Conservation (phyloP, 2,888 invertebrate genomes). For the Lacanobia wlatinum region DNA sequence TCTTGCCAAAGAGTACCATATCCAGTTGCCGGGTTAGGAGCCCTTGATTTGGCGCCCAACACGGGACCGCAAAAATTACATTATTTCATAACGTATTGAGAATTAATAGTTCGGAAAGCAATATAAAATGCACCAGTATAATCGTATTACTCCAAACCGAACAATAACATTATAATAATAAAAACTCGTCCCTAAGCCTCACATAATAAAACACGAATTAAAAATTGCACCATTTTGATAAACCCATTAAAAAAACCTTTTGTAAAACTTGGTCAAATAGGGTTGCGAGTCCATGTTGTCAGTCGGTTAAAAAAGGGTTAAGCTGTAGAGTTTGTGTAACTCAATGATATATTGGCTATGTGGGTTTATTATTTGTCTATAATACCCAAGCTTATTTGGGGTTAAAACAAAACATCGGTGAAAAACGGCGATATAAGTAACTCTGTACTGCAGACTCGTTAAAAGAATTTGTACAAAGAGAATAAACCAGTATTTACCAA, state of each 20-base stretch:
- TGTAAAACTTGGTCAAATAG: constrained; percentile 43
- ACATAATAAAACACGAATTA: constrained; percentile 62
- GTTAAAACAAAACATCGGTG: constrained; percentile 17
- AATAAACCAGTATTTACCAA: no score
- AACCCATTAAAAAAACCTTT: constrained; percentile 58
- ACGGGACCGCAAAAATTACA: constrained; percentile 56
- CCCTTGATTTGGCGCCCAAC: constrained; percentile 64
- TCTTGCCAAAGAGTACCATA: no score
- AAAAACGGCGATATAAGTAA: background rate
- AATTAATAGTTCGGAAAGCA: constrained; percentile 74
- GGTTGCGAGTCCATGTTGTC: constrained; percentile 49
- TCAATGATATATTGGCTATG: constrained; percentile 46
- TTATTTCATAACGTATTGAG: constrained; percentile 50
- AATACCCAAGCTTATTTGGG: constrained; percentile 7
- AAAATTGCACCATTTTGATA: constrained; percentile 62
- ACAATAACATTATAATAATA: constrained; percentile 60
- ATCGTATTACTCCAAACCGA: constrained; percentile 55
- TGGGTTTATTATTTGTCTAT: constrained; percentile 42
- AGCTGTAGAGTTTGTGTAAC: constrained; percentile 31
- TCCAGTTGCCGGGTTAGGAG: no score
- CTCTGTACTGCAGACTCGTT: background rate
- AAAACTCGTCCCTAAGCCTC: constrained; percentile 45
- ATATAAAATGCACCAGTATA: constrained; percentile 56
- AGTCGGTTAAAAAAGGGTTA: constrained; percentile 59
- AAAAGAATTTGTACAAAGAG: background rate